phyloP scores from a whole-genome alignment of 2,797 vertebrate species.

The Columba guinea region DNA sequence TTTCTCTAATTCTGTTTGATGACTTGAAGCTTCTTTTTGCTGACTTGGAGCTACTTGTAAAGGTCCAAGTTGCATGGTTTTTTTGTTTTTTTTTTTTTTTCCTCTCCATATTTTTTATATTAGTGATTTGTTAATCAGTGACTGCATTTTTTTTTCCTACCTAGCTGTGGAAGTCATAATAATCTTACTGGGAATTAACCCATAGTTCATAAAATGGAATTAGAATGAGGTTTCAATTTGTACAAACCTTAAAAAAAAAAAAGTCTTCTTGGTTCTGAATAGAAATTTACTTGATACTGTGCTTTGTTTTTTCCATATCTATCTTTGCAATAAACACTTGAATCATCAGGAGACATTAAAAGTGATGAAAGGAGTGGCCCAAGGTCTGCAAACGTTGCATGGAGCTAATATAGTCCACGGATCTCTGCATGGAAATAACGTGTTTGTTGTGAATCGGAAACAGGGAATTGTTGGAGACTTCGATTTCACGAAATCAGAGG shows the following conservation, averaged over 20 bases:
- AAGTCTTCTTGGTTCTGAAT: background rate
- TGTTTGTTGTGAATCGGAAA: slow-evolving; percentile 81
- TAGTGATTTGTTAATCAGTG: background rate
- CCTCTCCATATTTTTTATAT: background rate
- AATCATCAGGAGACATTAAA: slow-evolving; percentile 76
- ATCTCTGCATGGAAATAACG: slow-evolving; percentile 81
- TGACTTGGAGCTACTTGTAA: background rate
- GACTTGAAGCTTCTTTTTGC: background rate
- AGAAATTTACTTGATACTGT: background rate
- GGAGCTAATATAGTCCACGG: slow-evolving; percentile 76
- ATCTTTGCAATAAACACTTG: background rate
- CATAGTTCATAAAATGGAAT: background rate
- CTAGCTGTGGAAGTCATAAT: background rate
- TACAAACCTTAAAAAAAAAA: background rate
- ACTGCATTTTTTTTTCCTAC: background rate
- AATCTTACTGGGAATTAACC: background rate
- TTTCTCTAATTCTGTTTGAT: background rate
- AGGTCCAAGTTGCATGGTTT: background rate
- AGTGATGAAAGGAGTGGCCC: slow-evolving; percentile 84
- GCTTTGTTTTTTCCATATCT: background rate
- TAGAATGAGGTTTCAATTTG: background rate
- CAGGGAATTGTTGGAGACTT: slow-evolving; percentile 84
- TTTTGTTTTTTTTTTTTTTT: background rate
- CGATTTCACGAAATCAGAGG: slow-evolving; percentile 83
- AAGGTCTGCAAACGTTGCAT: slow-evolving; percentile 78